Evolutionary conservation across 2,888 invertebrate species (phyloP).

Genomic region (Dynastes hyllus): DNA sequence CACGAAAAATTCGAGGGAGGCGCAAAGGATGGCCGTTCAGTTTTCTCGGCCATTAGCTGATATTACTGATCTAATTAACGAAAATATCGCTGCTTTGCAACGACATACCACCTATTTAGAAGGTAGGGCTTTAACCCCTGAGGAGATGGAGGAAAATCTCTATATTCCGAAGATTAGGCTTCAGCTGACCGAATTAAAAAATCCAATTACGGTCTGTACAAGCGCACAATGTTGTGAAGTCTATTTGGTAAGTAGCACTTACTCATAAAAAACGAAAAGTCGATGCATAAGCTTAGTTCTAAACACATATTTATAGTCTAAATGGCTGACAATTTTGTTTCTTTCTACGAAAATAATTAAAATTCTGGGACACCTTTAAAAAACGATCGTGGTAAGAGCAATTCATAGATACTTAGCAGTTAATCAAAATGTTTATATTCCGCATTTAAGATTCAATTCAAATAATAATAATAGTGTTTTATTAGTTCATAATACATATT

Average conservation of each 20-base stretch:
- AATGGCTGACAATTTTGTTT: too few relatives aligned
- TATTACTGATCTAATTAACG: slow-evolving; percentile 62
- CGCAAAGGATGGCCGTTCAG: slow-evolving; percentile 61
- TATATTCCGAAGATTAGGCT: slow-evolving; percentile 63
- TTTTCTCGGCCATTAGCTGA: slow-evolving; percentile 64
- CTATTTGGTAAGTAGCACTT: slow-evolving; percentile 45
- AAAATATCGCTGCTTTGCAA: slow-evolving; percentile 62
- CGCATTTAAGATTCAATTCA: too few relatives aligned
- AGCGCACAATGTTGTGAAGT: slow-evolving; percentile 60
- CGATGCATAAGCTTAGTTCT: too few relatives aligned
- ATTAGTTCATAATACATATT: too few relatives aligned
- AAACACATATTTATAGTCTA: too few relatives aligned
- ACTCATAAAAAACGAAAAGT: background rate
- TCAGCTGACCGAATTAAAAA: slow-evolving; percentile 59
- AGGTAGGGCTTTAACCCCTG: slow-evolving; percentile 54
- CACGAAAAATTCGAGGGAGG: slow-evolving; percentile 62
- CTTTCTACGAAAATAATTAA: too few relatives aligned
- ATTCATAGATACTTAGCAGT: too few relatives aligned
- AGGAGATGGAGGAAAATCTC: slow-evolving; percentile 61
- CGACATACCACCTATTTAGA: slow-evolving; percentile 58
- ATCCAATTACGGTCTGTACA: slow-evolving; percentile 64
- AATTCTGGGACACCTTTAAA: too few relatives aligned
- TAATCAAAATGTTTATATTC: too few relatives aligned
- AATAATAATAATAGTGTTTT: too few relatives aligned
- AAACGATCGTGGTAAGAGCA: too few relatives aligned